Conservation (phyloP, 2,888 invertebrate genomes). For the Linnaemya vulpina region DNA sequence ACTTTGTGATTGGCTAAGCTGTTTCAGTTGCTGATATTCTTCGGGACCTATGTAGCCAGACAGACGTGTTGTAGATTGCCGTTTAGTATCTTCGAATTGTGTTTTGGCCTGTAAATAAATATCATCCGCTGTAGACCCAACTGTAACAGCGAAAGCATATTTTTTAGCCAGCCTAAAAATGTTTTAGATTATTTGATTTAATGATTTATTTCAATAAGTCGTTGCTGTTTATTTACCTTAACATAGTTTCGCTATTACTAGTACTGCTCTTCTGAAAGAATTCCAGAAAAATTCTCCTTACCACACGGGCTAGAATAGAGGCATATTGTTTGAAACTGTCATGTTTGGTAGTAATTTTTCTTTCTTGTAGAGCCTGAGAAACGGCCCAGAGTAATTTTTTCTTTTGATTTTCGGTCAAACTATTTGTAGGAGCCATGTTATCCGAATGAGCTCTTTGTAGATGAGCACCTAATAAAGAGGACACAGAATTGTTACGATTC, state of each 20-base stretch:
- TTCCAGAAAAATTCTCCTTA: conserved; percentile 86
- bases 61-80: conserved; percentile 75
- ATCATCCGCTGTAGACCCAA: conserved; percentile 87
- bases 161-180: conserved; percentile 85
- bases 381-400: conserved; percentile 92
- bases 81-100: conserved; percentile 77
- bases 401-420: conserved; percentile 81
- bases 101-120: conserved; percentile 83
- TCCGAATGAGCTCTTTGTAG: conserved; percentile 77
- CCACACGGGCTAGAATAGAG: conserved; percentile 87
- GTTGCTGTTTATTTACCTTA: conserved; percentile 83
- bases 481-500: conserved; percentile 41
- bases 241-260: conserved; percentile 90
- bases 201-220: background rate
- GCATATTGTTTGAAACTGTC: conserved; percentile 89
- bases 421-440: conserved; percentile 74
- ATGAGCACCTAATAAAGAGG: conserved; percentile 68
- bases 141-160: conserved; percentile 86
- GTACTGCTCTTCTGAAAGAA: conserved; percentile 85
- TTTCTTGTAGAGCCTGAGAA: conserved; percentile 88
- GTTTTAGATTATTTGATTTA: background rate
- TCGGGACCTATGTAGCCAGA: conserved; percentile 81
- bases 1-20: conserved; percentile 61
- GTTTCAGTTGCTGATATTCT: conserved; percentile 79
- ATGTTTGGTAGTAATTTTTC: conserved; percentile 87